Evolutionary conservation across 1,140 invertebrate species (phyloP).

Genomic region (Phenacoccus solenopsis): DNA sequence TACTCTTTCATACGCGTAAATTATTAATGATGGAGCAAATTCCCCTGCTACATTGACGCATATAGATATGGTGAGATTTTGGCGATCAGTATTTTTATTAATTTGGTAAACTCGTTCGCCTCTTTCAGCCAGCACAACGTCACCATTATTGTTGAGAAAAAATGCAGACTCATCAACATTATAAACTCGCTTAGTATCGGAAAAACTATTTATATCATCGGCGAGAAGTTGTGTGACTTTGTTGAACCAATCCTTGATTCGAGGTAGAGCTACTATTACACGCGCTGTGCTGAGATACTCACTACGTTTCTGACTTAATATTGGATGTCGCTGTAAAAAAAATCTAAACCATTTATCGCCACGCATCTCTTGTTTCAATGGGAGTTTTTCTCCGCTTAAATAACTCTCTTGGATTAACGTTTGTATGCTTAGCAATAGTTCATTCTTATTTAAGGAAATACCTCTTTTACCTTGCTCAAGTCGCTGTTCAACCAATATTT

Average conservation of each 20-base stretch:
- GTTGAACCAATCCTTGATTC: not conserved
- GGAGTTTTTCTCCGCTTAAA: not conserved
- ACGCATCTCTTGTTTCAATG: constrained; percentile 16
- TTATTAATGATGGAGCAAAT: constrained; percentile 29
- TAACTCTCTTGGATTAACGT: not conserved
- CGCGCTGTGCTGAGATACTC: not conserved
- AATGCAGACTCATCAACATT: constrained; percentile 34
- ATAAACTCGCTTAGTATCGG: constrained; percentile 30
- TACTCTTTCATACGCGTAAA: constrained; percentile 31
- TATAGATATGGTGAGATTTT: not conserved
- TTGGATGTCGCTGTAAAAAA: constrained; percentile 29
- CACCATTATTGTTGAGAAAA: constrained; percentile 29
- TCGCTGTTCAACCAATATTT: not conserved
- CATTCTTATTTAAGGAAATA: not conserved
- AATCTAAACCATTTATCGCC: constrained; percentile 19
- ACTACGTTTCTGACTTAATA: constrained; percentile 21
- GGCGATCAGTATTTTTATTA: constrained; percentile 8
- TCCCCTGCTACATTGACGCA: constrained; percentile 32
- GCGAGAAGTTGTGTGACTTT: constrained; percentile 1
- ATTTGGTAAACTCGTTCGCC: constrained; percentile 30
- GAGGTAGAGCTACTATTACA: not conserved
- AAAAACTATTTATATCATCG: constrained; percentile 27
- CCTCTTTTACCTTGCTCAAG: not conserved
- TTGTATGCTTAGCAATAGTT: not conserved
- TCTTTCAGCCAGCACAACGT: constrained; percentile 31